A percentile compares a stretch with the other conserved stretches of the same genome.
phyloP scores from a whole-genome alignment of 2,888 invertebrate genomes.

The Venustoraphidia nigricollis region DNA sequence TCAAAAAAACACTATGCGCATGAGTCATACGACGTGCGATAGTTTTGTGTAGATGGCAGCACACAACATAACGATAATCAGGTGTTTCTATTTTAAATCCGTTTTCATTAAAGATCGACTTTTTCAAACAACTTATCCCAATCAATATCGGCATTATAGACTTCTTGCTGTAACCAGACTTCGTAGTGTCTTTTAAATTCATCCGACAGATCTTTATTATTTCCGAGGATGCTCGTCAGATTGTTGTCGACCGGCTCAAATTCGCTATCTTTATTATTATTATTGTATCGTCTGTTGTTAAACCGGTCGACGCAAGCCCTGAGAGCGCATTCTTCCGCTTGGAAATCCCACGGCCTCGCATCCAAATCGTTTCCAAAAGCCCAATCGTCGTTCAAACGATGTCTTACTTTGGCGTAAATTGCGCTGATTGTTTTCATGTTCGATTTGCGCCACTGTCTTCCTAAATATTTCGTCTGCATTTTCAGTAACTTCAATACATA shows the following conservation, averaged over 20 bases:
- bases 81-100: not conserved
- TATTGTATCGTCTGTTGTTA: conserved; percentile 73
- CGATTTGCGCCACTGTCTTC: conserved; percentile 96
- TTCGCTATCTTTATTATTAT: conserved; percentile 34
- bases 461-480: conserved; percentile 99
- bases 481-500: conserved; percentile 95
- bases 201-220: conserved; percentile 68
- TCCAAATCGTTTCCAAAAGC: conserved; percentile 98
- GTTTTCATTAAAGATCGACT: conserved; percentile 2
- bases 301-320: conserved; percentile 91
- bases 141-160: conserved; percentile 71
- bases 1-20: no score
- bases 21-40: not conserved
- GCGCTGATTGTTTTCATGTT: conserved; percentile 99
- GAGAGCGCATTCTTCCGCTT: conserved; percentile 92
- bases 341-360: conserved; percentile 95
- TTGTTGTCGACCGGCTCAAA: conserved; percentile 61
- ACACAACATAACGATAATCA: not conserved
- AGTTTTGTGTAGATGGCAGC: conserved; percentile 4
- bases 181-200: conserved; percentile 90
- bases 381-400: conserved; percentile 98
- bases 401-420: conserved; percentile 93
- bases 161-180: conserved; percentile 92
- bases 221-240: conserved; percentile 65
- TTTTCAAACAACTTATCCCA: conserved; percentile 46